phyloP scores from a whole-genome alignment of 2,888 invertebrate genomes.

The Empis livida region DNA sequence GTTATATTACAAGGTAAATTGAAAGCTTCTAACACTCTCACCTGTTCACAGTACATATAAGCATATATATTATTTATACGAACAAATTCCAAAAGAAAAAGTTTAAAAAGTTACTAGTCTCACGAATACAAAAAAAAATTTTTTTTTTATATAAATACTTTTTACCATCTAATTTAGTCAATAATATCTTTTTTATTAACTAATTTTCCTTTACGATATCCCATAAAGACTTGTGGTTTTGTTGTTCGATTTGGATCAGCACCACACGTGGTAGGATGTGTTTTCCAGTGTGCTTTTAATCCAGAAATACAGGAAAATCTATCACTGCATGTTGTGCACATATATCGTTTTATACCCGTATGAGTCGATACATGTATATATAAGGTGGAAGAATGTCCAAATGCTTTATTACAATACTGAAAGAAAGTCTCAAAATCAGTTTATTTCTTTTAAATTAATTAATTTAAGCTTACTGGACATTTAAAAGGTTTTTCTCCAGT shows the following conservation, averaged over 20 bases:
- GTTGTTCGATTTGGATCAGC: not conserved
- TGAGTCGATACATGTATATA: not conserved
- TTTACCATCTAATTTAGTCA: no score
- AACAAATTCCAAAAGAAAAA: no score
- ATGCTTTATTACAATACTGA: not conserved
- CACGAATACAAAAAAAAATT: no score
- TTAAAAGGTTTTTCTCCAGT: conserved; percentile 40
- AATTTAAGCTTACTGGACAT: conserved; percentile 23
- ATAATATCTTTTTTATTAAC: not conserved
- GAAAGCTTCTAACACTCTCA: no score
- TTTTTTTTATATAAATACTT: no score
- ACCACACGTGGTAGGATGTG: not conserved
- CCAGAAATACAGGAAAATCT: not conserved
- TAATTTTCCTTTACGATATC: not conserved
- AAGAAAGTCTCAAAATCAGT: no score
- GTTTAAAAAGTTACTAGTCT: no score
- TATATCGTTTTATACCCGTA: not conserved
- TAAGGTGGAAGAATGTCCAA: not conserved
- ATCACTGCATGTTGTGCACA: not conserved
- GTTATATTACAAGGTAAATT: no score
- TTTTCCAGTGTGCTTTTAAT: not conserved
- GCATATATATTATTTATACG: no score
- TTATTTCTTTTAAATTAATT: no score
- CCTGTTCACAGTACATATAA: no score
- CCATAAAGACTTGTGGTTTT: not conserved